phyloP scores from a whole-genome alignment of 2,888 invertebrate species.

The Drosophila ustulata region DNA sequence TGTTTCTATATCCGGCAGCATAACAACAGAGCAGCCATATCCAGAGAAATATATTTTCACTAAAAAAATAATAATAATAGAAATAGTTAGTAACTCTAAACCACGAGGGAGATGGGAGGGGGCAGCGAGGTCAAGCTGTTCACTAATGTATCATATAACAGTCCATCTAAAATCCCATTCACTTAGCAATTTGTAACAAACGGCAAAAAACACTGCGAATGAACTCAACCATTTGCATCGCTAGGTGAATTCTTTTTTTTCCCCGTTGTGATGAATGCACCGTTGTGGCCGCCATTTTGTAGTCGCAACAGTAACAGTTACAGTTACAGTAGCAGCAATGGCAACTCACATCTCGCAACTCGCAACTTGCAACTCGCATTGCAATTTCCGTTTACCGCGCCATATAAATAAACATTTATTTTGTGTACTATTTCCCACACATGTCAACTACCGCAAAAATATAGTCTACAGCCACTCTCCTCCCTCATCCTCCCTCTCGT shows the following conservation, averaged over 20 bases:
- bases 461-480: slow-evolving; percentile 23
- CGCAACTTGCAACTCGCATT: slow-evolving; percentile 55
- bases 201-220: slow-evolving; percentile 60
- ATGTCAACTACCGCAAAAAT: slow-evolving; percentile 63
- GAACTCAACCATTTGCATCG: slow-evolving; percentile 71
- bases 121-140: slow-evolving; percentile 6
- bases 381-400: slow-evolving; percentile 74
- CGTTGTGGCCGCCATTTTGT: slow-evolving; percentile 78
- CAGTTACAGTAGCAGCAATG: not conserved
- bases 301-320: slow-evolving; percentile 56
- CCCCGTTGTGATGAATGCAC: slow-evolving; percentile 49
- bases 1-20: slow-evolving; percentile 69
- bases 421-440: slow-evolving; percentile 70
- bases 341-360: slow-evolving; percentile 28
- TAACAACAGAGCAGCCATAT: slow-evolving; percentile 28
- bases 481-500: not conserved
- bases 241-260: slow-evolving; percentile 45
- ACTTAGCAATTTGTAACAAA: slow-evolving; percentile 66
- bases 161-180: slow-evolving; percentile 67
- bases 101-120: slow-evolving; percentile 15
- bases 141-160: slow-evolving; percentile 51
- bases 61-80: slow-evolving; percentile 11
- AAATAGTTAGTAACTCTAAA: slow-evolving; percentile 24
- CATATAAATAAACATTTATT: slow-evolving; percentile 79
- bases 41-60: slow-evolving; percentile 36